Evolutionary conservation across 2,797 vertebrate genomes (phyloP).

Genomic region (Clarias pachynema): DNA sequence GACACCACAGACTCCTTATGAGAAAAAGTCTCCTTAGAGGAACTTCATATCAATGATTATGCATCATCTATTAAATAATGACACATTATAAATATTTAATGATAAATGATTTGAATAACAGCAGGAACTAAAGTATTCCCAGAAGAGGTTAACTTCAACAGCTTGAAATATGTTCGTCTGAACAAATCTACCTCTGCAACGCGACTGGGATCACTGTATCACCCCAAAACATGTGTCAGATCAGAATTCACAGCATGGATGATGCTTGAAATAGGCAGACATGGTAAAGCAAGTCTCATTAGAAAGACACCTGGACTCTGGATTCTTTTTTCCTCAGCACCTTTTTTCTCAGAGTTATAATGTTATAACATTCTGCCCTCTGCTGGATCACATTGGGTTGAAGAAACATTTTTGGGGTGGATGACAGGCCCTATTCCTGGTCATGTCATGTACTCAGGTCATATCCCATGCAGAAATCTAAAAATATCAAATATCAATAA

Average conservation of each 20-base stretch:
- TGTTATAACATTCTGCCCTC: slow-evolving; percentile 71
- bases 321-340: background rate
- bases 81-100: background rate
- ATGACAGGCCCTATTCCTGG: background rate
- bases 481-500: background rate
- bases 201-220: background rate
- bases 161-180: background rate
- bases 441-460: background rate
- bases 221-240: slow-evolving; percentile 17
- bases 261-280: slow-evolving; percentile 27
- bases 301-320: slow-evolving; percentile 19
- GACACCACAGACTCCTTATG: background rate
- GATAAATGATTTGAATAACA: too few species aligned
- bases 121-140: background rate
- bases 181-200: background rate
- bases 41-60: background rate
- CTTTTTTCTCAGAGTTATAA: slow-evolving; percentile 22
- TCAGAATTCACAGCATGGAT: slow-evolving; percentile 20
- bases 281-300: slow-evolving; percentile 20
- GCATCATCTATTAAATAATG: background rate
- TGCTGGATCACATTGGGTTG: slow-evolving; percentile 55
- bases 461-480: background rate
- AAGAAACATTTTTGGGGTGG: background rate
- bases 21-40: background rate
- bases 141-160: background rate